Evolutionary conservation across 2,888 invertebrate species (phyloP).

Genomic region (Unio pictorum): DNA sequence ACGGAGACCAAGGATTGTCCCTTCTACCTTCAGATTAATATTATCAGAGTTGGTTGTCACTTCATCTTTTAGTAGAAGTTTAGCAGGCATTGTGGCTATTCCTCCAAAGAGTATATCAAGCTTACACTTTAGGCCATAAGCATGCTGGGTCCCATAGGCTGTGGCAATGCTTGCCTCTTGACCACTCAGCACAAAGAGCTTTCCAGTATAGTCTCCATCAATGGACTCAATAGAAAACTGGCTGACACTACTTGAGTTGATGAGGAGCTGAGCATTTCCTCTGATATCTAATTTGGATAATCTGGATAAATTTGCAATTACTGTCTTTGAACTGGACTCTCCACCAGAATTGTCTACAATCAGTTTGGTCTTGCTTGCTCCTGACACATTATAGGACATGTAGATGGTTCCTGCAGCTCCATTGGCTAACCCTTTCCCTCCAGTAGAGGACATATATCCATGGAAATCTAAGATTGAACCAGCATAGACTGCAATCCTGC

Average conservation of each 20-base stretch:
- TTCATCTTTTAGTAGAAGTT: conserved; percentile 43
- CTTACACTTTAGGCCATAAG: conserved; percentile 45
- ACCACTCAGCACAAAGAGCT: conserved; percentile 20
- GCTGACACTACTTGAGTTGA: conserved; percentile 11
- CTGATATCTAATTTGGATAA: conserved; percentile 28
- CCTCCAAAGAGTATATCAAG: conserved; percentile 31
- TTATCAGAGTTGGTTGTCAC: conserved; percentile 16
- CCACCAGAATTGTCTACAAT: conserved; percentile 33
- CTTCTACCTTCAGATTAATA: conserved; percentile 41
- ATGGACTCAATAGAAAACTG: conserved; percentile 26
- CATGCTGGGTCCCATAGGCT: conserved; percentile 44
- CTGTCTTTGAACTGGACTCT: conserved; percentile 18
- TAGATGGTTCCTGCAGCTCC: conserved; percentile 56
- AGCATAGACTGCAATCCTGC: conserved; percentile 39
- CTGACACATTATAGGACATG: conserved; percentile 28
- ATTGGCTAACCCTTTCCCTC: conserved; percentile 30
- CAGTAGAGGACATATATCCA: conserved; percentile 31
- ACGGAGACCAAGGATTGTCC: conserved; percentile 37
- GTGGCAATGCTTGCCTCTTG: conserved; percentile 45
- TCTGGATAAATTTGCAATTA: conserved; percentile 11
- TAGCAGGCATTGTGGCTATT: conserved; percentile 35
- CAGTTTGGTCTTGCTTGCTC: conserved; percentile 22
- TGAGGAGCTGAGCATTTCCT: conserved; percentile 21
- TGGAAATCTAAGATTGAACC: conserved; percentile 26
- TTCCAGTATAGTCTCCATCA: conserved; percentile 45